Base-by-base conservation (phyloP, 2,888 invertebrate genomes). In the Aspidiotus destructor region DNA sequence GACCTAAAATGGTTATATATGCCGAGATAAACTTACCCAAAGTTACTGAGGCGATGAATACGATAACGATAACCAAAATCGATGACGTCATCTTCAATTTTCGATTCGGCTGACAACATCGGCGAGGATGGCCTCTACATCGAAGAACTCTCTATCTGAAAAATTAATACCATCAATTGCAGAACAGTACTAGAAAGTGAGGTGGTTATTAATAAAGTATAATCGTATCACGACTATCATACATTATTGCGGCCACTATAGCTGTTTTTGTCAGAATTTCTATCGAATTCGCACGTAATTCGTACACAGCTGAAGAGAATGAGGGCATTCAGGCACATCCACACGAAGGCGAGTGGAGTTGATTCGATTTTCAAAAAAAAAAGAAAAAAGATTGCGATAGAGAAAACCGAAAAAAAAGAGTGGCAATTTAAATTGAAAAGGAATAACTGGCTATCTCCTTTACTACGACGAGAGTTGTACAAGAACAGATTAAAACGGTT, bases 401-500 rank as follows among this genome's bases (percentile, higher is more conserved):
- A 48, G 10, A n/a, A 48, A 48, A 48, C 48, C 48, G 48, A 48
- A 48, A 48, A 63, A 62, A 28, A 28, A 28, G 28, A 28, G 28
- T 28, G 28, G 28, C 63, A 15, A 63, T 63, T 63, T 63, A 54
- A 63, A 63, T 63, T 63, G 52, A 63, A 62, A 53, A 52, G 63
- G 53, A 54, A 63, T 63, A 63, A 63, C 48, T 63, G 13, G 53
- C 16, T 41, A 63, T 48, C 41, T 52, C 53, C 17, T n/a, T 52
- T 28, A 28, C 28, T 28, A 28, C 28, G 28, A 28, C 40, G 63
- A 15, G 53, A 63, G 52, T n/a, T n/a, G n/a, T 53, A 63, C 53
- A 63, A 53, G n/a, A 48, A 63, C 52, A 63, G 63, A 63, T 63
- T 63, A 63, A 63, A 63, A 53, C 63, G 63, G 53, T 40, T 53